Percentiles rank a stretch among this genome's conserved stretches.
These are phyloP conservation scores for Neocloeon triangulifer DNA, from an alignment of 1,140 invertebrate genomes.

Conservation along the genomic window DNA sequence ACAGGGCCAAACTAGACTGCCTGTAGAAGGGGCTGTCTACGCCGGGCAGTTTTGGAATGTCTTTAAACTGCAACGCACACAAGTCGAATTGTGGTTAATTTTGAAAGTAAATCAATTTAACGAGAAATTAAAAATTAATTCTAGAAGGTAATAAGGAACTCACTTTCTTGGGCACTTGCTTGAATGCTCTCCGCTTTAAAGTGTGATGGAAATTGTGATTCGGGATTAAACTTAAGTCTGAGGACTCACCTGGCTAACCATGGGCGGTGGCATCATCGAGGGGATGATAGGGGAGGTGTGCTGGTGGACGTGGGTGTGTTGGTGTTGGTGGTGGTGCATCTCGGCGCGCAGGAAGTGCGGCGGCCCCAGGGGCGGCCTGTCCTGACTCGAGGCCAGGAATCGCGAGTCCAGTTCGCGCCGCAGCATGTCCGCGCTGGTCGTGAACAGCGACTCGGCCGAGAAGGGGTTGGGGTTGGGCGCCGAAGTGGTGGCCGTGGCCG, in stretches of 20 bases:
- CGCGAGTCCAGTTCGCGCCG: slow-evolving; percentile 76
- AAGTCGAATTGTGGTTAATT: slow-evolving; percentile 3
- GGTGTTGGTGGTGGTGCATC: slow-evolving; percentile 79
- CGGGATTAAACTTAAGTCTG: too few species aligned
- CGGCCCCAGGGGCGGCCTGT: slow-evolving; percentile 24
- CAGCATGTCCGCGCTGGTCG: slow-evolving; percentile 69
- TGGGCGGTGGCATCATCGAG: slow-evolving; percentile 19
- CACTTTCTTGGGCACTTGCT: too few species aligned
- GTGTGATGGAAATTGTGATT: too few species aligned
- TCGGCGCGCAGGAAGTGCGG: slow-evolving; percentile 56
- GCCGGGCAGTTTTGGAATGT: slow-evolving; percentile 59
- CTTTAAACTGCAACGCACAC: slow-evolving; percentile 47
- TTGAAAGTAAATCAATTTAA: too few species aligned
- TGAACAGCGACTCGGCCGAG: slow-evolving; percentile 66
- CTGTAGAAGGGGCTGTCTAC: slow-evolving; percentile 57
- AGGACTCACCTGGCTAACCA: slow-evolving; percentile 8
- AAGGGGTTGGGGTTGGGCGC: slow-evolving; percentile 21
- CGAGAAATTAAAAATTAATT: too few species aligned
- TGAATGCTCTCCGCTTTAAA: too few species aligned
- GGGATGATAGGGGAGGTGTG: slow-evolving; percentile 38
- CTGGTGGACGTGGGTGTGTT: slow-evolving; percentile 77
- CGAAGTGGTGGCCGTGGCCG: not conserved
- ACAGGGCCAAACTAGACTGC: slow-evolving; percentile 40
- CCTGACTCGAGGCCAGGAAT: slow-evolving; percentile 61
- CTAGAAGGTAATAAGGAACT: too few species aligned